These are phyloP conservation scores for Mola mola DNA, from an alignment of 2,113 vertebrate species.

Conservation along the genomic window DNA sequence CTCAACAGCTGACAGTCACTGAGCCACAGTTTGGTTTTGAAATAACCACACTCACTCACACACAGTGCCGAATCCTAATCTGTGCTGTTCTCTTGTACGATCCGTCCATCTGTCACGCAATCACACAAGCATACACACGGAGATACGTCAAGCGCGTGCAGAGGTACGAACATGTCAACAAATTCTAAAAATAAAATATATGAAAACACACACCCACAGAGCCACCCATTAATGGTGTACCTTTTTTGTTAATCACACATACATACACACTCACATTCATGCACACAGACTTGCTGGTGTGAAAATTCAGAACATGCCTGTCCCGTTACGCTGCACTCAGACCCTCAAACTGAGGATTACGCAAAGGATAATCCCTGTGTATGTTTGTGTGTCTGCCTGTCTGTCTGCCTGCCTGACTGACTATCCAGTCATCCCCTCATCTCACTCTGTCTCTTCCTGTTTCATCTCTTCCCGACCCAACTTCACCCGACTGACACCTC, in stretches of 20 bases:
- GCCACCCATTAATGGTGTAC: no score
- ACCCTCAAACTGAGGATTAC: slow-evolving; percentile 74
- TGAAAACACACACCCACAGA: background rate
- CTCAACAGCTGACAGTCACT: slow-evolving; percentile 26
- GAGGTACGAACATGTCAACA: background rate
- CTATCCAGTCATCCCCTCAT: slow-evolving; percentile 26
- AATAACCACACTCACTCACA: slow-evolving; percentile 26
- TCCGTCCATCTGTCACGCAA: slow-evolving; percentile 63
- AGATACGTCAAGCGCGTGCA: background rate
- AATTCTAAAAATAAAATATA: background rate
- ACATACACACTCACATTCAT: background rate
- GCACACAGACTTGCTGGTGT: slow-evolving; percentile 38
- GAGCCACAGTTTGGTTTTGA: slow-evolving; percentile 50
- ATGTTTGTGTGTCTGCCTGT: slow-evolving; percentile 45
- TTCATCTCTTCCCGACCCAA: background rate
- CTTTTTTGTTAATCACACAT: background rate
- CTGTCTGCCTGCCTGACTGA: slow-evolving; percentile 6
- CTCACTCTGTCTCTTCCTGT: background rate
- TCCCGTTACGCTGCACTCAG: slow-evolving; percentile 60
- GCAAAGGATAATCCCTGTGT: slow-evolving; percentile 72
- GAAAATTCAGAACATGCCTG: slow-evolving; percentile 56
- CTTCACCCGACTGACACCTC: slow-evolving; percentile 19
- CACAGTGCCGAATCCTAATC: slow-evolving; percentile 53
- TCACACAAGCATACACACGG: slow-evolving; percentile 14
- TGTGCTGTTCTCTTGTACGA: slow-evolving; percentile 54